Conservation (phyloP, 1,140 invertebrate species). For the Orchesella cincta region DNA sequence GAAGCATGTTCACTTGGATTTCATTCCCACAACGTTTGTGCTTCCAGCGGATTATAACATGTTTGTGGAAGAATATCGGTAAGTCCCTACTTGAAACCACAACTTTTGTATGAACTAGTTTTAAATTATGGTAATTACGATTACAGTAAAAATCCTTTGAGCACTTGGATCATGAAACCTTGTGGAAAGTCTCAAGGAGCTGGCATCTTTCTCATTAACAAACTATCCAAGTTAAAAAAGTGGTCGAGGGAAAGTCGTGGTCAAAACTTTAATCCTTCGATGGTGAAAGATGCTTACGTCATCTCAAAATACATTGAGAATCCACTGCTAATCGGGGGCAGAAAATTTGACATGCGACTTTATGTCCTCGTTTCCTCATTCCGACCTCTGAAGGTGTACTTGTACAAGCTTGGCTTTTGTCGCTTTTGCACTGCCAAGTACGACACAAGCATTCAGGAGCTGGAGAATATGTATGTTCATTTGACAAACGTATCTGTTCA, state of each 20-base stretch:
- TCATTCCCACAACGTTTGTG: slow-evolving; percentile 90
- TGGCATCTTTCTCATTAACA: slow-evolving; percentile 86
- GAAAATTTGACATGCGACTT: slow-evolving; percentile 83
- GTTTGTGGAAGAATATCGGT: slow-evolving; percentile 89
- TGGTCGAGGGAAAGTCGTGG: slow-evolving; percentile 82
- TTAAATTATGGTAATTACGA: not conserved
- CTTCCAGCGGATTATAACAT: slow-evolving; percentile 92
- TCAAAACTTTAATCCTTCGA: slow-evolving; percentile 74
- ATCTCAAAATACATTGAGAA: slow-evolving; percentile 85
- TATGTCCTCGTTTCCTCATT: slow-evolving; percentile 86
- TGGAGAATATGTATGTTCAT: slow-evolving; percentile 85
- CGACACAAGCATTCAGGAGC: slow-evolving; percentile 68
- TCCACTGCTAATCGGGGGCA: slow-evolving; percentile 82
- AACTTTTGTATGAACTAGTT: too few species aligned
- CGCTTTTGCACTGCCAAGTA: slow-evolving; percentile 82
- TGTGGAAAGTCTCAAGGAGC: slow-evolving; percentile 87
- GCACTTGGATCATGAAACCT: slow-evolving; percentile 95
- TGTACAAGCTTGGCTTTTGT: slow-evolving; percentile 78
- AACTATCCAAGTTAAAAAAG: slow-evolving; percentile 82
- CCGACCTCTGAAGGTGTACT: slow-evolving; percentile 75
- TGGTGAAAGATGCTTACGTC: slow-evolving; percentile 80
- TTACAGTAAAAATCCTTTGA: slow-evolving; percentile 75
- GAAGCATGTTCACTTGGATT: slow-evolving; percentile 80
- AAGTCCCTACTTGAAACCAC: not conserved
- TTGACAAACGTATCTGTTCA: slow-evolving; percentile 86